Evolutionary conservation across 1,140 invertebrate species (phyloP).

Genomic region (Diabrotica virgifera): DNA sequence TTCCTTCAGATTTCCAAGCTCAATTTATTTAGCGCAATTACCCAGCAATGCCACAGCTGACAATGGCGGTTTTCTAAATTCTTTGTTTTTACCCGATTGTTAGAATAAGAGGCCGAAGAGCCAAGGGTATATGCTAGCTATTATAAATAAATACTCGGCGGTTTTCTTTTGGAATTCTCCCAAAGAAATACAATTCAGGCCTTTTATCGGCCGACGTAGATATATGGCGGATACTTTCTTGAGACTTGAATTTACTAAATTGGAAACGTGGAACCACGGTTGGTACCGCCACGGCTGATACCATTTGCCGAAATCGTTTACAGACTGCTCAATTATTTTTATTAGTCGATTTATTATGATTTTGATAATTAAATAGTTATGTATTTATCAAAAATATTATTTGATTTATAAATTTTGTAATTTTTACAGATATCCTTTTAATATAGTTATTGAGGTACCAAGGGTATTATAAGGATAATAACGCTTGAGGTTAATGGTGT

Average conservation of each 20-base stretch:
- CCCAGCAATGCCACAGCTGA: constrained; percentile 31
- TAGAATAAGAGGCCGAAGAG: constrained; percentile 28
- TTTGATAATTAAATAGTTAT: too few species aligned
- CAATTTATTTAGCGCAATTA: constrained; percentile 40
- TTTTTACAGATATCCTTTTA: too few species aligned
- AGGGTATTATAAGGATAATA: too few species aligned
- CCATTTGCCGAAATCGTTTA: not conserved
- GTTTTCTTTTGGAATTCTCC: constrained; percentile 32
- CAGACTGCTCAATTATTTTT: too few species aligned
- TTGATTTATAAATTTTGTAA: too few species aligned
- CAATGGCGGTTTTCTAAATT: constrained; percentile 35
- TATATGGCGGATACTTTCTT: constrained; percentile 18
- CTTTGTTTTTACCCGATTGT: constrained; percentile 29
- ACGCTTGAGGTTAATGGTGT: too few species aligned
- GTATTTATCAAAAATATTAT: too few species aligned
- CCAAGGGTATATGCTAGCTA: constrained; percentile 23
- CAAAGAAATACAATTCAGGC: constrained; percentile 30
- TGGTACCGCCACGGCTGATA: not conserved
- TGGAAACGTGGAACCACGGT: constrained; percentile 9
- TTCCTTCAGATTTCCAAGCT: constrained; percentile 20
- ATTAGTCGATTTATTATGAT: too few species aligned
- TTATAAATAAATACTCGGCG: constrained; percentile 33
- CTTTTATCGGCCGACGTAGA: constrained; percentile 17
- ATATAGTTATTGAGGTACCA: too few species aligned
- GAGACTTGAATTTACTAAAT: constrained; percentile 24